These are phyloP conservation scores for Netelia virgata DNA, from an alignment of 2,888 invertebrate genomes.

Conservation along the genomic window DNA sequence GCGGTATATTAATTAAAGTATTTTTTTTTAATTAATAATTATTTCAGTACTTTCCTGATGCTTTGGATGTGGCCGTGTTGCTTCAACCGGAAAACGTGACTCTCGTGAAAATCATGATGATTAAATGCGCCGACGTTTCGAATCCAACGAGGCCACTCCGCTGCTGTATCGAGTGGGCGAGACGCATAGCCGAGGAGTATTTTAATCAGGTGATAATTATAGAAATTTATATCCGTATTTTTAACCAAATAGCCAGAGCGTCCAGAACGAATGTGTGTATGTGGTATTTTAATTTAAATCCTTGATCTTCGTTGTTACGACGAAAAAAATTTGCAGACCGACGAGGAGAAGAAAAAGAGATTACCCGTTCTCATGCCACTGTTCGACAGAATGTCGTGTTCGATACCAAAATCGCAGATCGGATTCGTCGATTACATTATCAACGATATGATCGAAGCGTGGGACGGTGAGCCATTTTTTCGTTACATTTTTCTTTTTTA, in stretches of 20 bases:
- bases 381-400: conserved; percentile 97
- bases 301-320: neutral
- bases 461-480: conserved; percentile 91
- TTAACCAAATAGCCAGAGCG: conserved; percentile 9
- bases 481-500: conserved; percentile 62
- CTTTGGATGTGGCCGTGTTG: conserved; percentile 82
- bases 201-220: conserved; percentile 90
- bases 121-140: conserved; percentile 99
- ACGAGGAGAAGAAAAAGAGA: conserved; percentile 95
- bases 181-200: conserved; percentile 98
- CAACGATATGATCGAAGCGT: conserved; percentile 98
- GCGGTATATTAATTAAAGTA: neutral
- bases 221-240: conserved; percentile 36
- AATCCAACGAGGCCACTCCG: conserved; percentile 96
- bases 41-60: conserved; percentile 76
- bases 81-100: conserved; percentile 92
- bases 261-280: conserved; percentile 26
- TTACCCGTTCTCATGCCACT: conserved; percentile 99
- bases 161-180: conserved; percentile 96
- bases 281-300: conserved; percentile 11
- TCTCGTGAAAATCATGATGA: conserved; percentile 97
- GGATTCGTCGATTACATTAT: conserved; percentile 99
- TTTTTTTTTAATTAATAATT: conserved; percentile 3
- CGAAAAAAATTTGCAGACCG: conserved; percentile 88
- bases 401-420: conserved; percentile 98